Evolutionary conservation across 2,888 invertebrate species (phyloP).

Genomic region (Flexamia atlantica): DNA sequence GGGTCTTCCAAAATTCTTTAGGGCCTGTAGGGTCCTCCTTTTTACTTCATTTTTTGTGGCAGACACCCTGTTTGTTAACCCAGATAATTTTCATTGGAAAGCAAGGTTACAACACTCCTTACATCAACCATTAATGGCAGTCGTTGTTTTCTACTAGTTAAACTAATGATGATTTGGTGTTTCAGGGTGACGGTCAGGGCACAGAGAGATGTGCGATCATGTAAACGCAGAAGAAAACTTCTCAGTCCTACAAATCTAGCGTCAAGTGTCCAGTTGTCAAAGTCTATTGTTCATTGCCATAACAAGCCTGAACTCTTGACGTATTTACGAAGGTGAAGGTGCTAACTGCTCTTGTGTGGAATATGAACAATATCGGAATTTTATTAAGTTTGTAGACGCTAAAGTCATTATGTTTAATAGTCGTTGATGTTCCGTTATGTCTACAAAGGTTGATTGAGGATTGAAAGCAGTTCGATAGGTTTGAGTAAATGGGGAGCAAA

Average conservation of each 20-base stretch:
- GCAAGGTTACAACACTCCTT: too few species aligned
- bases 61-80: too few species aligned
- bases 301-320: background rate
- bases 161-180: constrained; percentile 71
- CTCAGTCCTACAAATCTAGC: background rate
- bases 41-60: too few species aligned
- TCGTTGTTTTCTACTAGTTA: too few species aligned
- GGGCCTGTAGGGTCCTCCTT: too few species aligned
- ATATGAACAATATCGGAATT: constrained; percentile 10
- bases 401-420: background rate
- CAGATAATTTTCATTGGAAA: too few species aligned
- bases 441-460: background rate
- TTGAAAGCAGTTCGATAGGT: background rate
- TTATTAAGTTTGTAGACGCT: constrained; percentile 3
- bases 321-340: constrained; percentile 4
- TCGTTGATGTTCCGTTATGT: background rate
- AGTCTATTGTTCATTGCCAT: background rate
- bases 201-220: constrained; percentile 80
- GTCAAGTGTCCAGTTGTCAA: too few species aligned
- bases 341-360: constrained; percentile 5
- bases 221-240: constrained; percentile 72
- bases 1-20: too few species aligned
- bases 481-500: background rate
- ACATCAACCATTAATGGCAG: too few species aligned
- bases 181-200: constrained; percentile 75